Evolutionary conservation across 2,888 invertebrate species (phyloP).

Genomic region (Camponotus fellah): DNA sequence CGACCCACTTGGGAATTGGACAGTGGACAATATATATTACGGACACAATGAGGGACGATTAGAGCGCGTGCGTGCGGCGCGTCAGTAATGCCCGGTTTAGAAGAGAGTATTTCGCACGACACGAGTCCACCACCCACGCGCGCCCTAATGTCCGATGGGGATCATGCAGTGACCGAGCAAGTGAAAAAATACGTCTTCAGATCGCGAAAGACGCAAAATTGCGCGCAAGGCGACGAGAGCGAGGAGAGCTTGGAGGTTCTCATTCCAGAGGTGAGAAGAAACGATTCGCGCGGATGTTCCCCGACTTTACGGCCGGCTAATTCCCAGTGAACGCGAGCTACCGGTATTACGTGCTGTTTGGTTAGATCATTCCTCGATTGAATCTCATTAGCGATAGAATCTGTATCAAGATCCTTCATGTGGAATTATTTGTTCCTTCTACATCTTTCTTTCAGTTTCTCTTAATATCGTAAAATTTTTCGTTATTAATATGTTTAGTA

Average conservation of each 20-base stretch:
- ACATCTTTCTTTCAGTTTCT: background rate
- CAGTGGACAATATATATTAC: constrained; percentile 29
- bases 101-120: constrained; percentile 82
- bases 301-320: background rate
- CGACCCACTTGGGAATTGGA: background rate
- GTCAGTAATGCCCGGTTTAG: constrained; percentile 84
- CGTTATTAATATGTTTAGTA: background rate
- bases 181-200: constrained; percentile 94
- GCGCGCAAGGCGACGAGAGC: constrained; percentile 81
- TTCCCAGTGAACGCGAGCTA: constrained; percentile 57
- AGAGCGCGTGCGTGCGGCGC: constrained; percentile 64
- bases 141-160: constrained; percentile 89
- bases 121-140: constrained; percentile 66
- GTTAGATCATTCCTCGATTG: constrained; percentile 61
- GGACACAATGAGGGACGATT: constrained; percentile 69
- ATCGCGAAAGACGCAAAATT: constrained; percentile 87
- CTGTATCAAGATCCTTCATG: background rate
- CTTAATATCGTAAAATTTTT: background rate
- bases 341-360: constrained; percentile 75
- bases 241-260: constrained; percentile 93
- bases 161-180: constrained; percentile 87
- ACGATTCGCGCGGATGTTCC: no score
- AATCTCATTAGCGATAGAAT: background rate
- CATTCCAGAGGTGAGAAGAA: constrained; percentile 91
- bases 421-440: background rate